Evolutionary conservation across 1,140 invertebrate species (phyloP), one percentile per base, ranked within the genome.

Genomic region (Limonius californicus): DNA sequence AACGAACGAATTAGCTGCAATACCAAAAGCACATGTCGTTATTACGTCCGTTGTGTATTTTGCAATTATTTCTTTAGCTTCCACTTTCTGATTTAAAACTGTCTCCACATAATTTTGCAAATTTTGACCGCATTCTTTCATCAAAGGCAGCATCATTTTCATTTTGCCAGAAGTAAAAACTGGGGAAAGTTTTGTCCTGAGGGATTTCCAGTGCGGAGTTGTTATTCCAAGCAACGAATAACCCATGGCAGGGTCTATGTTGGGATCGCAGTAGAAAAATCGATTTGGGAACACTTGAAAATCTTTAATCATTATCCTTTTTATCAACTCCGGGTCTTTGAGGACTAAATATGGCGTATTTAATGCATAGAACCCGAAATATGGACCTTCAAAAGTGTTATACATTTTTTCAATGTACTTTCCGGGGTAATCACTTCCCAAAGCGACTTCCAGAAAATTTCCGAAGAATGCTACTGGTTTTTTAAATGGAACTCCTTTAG

Each of bases 11-110:
- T 79, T 71, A 12, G 74, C 72, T 14, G 79, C 62, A 1, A 82
- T 62, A 0, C 80, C 81, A 67, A 83, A 82, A 14, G 74, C 77
- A 56, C 77, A 79, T 7, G 74, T 74, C 67, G 53, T 67, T 21
- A 83, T 80, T 1, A 80, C 77, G 63, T 84, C 81, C 1, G 80
- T 81, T 0, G 80, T 77, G 64, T 79, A 84, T 63, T 76, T 77
- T 1, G 63, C 56, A 54, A 61, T 63, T 6, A 74, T 53, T 60
- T 74, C 69, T 65, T 70, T 50, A 18, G n/a, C 27, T 35, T 47
- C 54, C 0, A 16, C 23, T 11, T 58, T 27, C 16, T 35, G 2
- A 15, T 18, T 12, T n/a, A 54, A 12, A 19, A 19, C 42, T n/a
- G n/a, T 54, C 2, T 57, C 55, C 19, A 72, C 43, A 47, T 68